These are phyloP conservation scores for Urocitellus parryii DNA, from an alignment of 2,113 vertebrate species.

Conservation along the genomic window DNA sequence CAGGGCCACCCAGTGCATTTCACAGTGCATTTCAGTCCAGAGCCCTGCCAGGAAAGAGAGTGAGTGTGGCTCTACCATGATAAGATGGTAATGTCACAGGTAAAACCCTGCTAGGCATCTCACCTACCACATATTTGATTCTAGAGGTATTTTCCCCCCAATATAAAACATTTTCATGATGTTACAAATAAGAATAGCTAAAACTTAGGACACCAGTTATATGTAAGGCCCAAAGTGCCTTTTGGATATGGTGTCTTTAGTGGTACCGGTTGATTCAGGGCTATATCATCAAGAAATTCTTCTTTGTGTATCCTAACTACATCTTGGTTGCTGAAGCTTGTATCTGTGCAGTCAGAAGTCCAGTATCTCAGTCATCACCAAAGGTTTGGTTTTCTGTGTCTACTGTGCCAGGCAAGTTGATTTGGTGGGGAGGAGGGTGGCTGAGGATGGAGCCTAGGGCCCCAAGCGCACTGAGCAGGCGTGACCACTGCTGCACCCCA, in stretches of 20 bases:
- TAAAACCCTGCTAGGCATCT: conserved; percentile 3
- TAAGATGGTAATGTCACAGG: background rate
- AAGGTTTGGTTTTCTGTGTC: background rate
- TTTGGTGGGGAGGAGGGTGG: too few species aligned
- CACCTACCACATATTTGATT: background rate
- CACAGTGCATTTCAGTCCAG: background rate
- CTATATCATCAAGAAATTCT: background rate
- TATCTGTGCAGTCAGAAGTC: background rate
- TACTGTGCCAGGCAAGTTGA: background rate
- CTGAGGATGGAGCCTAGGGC: too few species aligned
- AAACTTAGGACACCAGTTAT: background rate
- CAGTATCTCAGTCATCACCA: background rate
- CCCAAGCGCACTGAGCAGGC: background rate
- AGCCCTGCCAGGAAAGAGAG: background rate
- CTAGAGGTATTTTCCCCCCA: background rate
- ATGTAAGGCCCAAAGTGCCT: background rate
- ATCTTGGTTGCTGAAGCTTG: background rate
- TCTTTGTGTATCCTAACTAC: background rate
- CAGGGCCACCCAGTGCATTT: background rate
- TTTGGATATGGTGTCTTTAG: background rate
- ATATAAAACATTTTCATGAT: background rate
- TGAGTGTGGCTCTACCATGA: background rate
- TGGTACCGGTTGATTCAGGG: background rate
- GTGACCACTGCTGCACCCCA: too few species aligned
- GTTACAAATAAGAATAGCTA: background rate